Conservation (phyloP, 2,113 vertebrate species). For the Paratilapia polleni region DNA sequence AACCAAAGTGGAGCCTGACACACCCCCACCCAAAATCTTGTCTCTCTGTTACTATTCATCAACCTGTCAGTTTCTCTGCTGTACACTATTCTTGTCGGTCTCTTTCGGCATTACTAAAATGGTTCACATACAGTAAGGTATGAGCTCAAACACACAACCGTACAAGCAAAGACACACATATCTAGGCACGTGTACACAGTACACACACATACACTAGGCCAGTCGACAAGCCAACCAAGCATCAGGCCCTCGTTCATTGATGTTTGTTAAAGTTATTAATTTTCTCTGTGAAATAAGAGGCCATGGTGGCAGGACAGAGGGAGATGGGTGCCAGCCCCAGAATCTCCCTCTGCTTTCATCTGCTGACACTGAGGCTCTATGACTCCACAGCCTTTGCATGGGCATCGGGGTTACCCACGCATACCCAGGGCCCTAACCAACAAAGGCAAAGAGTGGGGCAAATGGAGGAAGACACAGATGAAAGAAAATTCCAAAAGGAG, state of each 20-base stretch:
- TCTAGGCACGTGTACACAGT: conserved; percentile 37
- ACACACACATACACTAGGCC: conserved; percentile 46
- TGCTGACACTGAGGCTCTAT: conserved; percentile 70
- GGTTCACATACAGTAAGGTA: conserved; percentile 37
- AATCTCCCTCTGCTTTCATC: conserved; percentile 79
- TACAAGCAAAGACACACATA: conserved; percentile 36
- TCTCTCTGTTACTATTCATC: conserved; percentile 21
- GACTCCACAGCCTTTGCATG: conserved; percentile 75
- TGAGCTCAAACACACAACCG: conserved; percentile 24
- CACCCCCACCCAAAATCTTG: neutral
- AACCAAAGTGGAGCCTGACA: conserved; percentile 39
- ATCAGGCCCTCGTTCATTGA: conserved; percentile 78
- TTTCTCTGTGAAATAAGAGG: conserved; percentile 84
- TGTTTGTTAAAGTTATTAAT: conserved; percentile 86
- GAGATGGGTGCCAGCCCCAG: conserved; percentile 81
- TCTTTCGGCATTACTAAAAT: conserved; percentile 14
- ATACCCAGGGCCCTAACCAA: conserved; percentile 73
- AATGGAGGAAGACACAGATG: conserved; percentile 57
- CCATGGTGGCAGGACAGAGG: conserved; percentile 76
- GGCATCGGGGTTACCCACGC: conserved; percentile 80
- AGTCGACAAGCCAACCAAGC: conserved; percentile 67
- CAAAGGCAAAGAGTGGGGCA: conserved; percentile 68
- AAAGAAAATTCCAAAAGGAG: conserved; percentile 55
- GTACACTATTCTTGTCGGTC: conserved; percentile 11
- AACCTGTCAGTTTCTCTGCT: conserved; percentile 40